Conservation (phyloP, 92 coral and sea anemone species). For the Zoanthus solanderi region DNA sequence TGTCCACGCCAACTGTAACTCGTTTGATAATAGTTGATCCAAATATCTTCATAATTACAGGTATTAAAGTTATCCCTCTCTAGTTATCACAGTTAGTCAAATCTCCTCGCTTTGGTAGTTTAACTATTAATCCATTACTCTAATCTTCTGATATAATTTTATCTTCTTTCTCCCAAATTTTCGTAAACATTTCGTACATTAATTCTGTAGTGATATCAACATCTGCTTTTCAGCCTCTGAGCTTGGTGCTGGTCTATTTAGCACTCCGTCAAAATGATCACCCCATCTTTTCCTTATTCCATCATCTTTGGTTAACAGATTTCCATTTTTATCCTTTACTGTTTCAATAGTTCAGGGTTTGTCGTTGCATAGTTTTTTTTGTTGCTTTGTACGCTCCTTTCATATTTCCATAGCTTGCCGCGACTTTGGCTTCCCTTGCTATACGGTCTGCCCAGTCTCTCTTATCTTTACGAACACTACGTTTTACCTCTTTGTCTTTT, state of each 20-base stretch:
- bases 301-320: slow-evolving; percentile 17
- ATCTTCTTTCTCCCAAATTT: no score
- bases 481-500: slow-evolving; percentile 16
- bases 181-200: no score
- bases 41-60: no score
- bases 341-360: background rate
- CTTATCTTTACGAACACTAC: slow-evolving; percentile 15
- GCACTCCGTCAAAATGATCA: slow-evolving; percentile 11
- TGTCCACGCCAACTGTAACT: no score
- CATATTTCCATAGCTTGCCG: background rate
- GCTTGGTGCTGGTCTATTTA: slow-evolving; percentile 14
- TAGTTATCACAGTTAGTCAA: background rate
- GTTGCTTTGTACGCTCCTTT: background rate
- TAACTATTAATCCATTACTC: no score
- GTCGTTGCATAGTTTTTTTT: slow-evolving; percentile 9
- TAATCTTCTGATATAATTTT: no score
- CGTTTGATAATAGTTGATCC: no score
- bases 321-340: slow-evolving; percentile 12
- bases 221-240: background rate
- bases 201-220: no score
- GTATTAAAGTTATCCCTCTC: background rate
- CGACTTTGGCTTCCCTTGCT: background rate
- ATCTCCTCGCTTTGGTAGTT: background rate
- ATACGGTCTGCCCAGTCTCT: slow-evolving; percentile 9
- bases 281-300: slow-evolving; percentile 19